These are phyloP conservation scores for Pardosa pseudoannulata DNA, from an alignment of 2,888 invertebrate genomes.

Conservation along the genomic window DNA sequence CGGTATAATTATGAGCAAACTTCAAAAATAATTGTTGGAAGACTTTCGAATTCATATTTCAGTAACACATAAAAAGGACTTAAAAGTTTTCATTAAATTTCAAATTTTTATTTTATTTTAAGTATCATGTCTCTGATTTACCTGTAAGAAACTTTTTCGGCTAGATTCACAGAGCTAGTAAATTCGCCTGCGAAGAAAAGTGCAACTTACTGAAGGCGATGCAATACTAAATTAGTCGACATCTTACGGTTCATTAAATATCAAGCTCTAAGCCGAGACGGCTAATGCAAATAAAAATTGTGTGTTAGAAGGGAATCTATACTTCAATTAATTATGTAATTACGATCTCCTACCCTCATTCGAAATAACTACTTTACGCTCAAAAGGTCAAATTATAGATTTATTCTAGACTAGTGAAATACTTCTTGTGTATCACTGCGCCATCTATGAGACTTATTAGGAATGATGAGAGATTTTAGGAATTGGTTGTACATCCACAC, in stretches of 20 bases:
- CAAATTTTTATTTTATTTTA: no score
- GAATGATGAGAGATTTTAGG: background rate
- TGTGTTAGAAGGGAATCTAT: background rate
- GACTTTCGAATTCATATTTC: no score
- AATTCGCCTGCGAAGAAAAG: no score
- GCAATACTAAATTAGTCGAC: background rate
- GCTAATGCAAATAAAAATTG: background rate
- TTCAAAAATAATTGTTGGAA: no score
- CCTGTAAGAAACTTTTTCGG: no score
- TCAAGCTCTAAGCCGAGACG: background rate
- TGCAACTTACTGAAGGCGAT: background rate
- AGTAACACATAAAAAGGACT: no score
- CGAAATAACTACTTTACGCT: conserved; percentile 26
- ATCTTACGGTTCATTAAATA: background rate
- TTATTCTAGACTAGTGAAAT: background rate
- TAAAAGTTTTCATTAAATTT: no score
- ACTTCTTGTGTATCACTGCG: background rate
- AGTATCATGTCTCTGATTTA: no score
- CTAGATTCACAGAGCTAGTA: no score
- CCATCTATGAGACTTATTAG: background rate
- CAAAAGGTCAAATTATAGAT: conserved; percentile 16
- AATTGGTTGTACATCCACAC: no score
- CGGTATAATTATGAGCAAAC: no score
- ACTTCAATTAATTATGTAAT: conserved; percentile 41
- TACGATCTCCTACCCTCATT: background rate